These are phyloP conservation scores for Petrosia ficiformis DNA, from an alignment of 37 sponge, comb jelly and placozoan species.

Conservation along the genomic window DNA sequence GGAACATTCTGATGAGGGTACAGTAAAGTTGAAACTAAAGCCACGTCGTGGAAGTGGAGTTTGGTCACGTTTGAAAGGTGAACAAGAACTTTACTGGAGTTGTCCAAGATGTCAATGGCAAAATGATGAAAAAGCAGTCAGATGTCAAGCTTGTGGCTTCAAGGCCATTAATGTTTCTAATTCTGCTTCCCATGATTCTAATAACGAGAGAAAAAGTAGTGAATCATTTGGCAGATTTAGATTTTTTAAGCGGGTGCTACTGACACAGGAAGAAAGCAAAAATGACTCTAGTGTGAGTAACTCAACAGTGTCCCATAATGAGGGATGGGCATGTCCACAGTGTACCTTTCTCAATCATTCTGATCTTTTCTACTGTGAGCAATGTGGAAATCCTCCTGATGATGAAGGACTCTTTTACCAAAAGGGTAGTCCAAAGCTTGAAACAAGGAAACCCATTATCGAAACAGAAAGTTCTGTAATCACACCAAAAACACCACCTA, in stretches of 20 bases:
- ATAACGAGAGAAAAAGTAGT: background rate
- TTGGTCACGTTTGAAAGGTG: too few relatives aligned
- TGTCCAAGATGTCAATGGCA: background rate
- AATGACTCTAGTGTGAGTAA: background rate
- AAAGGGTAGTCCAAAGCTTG: too few relatives aligned
- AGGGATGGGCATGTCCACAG: background rate
- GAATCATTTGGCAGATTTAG: background rate
- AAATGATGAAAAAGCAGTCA: background rate
- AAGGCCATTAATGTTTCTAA: background rate
- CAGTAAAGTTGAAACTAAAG: too few relatives aligned
- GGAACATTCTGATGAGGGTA: too few relatives aligned
- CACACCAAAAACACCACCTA: too few relatives aligned
- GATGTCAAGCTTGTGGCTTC: background rate
- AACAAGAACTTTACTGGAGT: too few relatives aligned
- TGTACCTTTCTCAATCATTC: background rate
- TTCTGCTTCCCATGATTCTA: background rate
- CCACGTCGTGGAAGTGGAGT: too few relatives aligned
- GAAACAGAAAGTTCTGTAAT: too few relatives aligned
- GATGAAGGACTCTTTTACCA: background rate
- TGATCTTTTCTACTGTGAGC: conserved; percentile 2
- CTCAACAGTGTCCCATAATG: too few relatives aligned
- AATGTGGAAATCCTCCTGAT: background rate
- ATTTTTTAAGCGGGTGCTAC: background rate
- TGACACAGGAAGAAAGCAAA: background rate
- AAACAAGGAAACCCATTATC: too few relatives aligned